Base-by-base conservation (phyloP, 92 coral and sea anemone genomes). In the Isaurus tuberculatus region DNA sequence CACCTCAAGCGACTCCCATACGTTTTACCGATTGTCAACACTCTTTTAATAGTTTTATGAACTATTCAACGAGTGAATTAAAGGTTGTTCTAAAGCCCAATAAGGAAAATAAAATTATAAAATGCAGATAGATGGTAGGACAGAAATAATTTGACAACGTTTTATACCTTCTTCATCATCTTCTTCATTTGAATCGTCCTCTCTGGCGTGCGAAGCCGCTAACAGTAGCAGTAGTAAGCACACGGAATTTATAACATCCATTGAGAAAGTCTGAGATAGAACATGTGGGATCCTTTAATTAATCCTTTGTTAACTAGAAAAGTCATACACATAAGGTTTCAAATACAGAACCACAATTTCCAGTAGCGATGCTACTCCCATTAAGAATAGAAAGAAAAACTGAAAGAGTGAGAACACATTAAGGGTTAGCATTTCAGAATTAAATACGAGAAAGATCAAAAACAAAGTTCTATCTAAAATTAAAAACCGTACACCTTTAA, bases 161-260 rank as follows among this genome's bases (percentile, higher is more conserved):
- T 31, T 49, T 13, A 33, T 77, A 77, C 82, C 82, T 37, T 55
- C 70, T 22, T n/a, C 65, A 16, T 23, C 69, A n/a, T 32, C 61
- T 7, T 3, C 44, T 3, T 77, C 82, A 9, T 31, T 20, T 25
- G 26, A 23, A 19, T 58, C 70, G 3, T 58, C 32, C 57, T 77
- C 31, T 40, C 28, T 58, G 46, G 67, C 69, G 68, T 22, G 44
- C 20, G 69, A 77, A 34, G 70, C 48, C 13, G 82, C 63, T 23
- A 77, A 26, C 53, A 77, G 82, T 64, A 77, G 42, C 68, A 75
- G 63, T 9, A 58, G 25, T n/a, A 77, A 20, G 14, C 42, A 61
- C 40, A 77, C 46, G 2, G 53, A 25, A 33, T 67, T 22, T 34
- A 34, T 32, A 34, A 77, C 69, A 43, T 57, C 82, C 82, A 77